A percentile compares a stretch with the other conserved stretches of the same genome.
phyloP scores from a whole-genome alignment of 2,888 invertebrate genomes.

The Tiliacea aurago region DNA sequence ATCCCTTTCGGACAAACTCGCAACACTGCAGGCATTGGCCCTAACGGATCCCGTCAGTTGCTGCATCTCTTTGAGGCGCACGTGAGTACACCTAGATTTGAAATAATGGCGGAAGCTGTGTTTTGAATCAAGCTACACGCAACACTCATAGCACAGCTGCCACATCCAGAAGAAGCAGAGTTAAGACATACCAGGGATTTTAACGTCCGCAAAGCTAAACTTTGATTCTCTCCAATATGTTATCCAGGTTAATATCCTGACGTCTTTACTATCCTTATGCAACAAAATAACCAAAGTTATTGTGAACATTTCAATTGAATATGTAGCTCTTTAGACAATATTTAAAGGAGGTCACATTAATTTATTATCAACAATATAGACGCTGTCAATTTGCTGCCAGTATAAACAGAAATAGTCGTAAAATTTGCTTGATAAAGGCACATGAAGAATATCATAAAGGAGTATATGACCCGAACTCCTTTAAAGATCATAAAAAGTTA shows the following conservation, averaged over 20 bases:
- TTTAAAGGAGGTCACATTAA: slow-evolving; percentile 60
- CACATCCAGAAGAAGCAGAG: neutral
- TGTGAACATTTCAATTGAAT: slow-evolving; percentile 45
- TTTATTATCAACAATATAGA: slow-evolving; percentile 54
- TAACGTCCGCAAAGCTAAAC: neutral
- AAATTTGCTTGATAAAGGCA: slow-evolving; percentile 37
- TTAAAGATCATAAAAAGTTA: slow-evolving; percentile 22
- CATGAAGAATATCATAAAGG: slow-evolving; percentile 24
- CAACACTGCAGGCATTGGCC: too few relatives aligned
- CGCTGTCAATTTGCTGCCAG: slow-evolving; percentile 54
- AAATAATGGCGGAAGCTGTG: too few relatives aligned
- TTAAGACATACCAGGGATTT: neutral
- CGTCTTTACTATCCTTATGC: neutral
- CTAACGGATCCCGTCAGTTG: too few relatives aligned
- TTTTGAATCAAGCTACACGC: neutral
- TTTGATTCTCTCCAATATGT: neutral
- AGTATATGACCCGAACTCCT: slow-evolving; percentile 39
- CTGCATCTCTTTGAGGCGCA: too few relatives aligned
- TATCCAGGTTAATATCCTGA: slow-evolving; percentile 30
- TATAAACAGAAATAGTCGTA: slow-evolving; percentile 54
- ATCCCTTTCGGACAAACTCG: too few relatives aligned
- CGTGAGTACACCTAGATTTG: neutral
- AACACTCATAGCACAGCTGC: neutral
- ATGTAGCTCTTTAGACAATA: slow-evolving; percentile 36
- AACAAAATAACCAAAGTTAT: slow-evolving; percentile 38